A percentile compares a stretch with the other conserved stretches of the same genome.
These are phyloP conservation scores for Cordilura impudica DNA, from an alignment of 2,888 invertebrate genomes.

Conservation along the genomic window DNA sequence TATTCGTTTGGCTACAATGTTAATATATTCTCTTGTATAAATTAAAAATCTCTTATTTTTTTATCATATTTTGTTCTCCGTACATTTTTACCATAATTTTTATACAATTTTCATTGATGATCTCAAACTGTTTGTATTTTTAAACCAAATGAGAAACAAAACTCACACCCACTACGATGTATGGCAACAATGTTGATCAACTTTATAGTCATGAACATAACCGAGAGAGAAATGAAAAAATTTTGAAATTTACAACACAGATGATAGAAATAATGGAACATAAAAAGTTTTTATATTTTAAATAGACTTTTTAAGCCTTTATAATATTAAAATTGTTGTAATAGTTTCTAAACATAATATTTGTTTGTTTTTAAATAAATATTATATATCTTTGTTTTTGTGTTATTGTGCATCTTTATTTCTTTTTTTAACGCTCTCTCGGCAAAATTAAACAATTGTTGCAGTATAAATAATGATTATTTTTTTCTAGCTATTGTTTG, in stretches of 20 bases:
- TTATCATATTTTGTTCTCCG: background rate
- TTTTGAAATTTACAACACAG: background rate
- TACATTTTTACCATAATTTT: too few relatives aligned
- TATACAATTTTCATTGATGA: too few relatives aligned
- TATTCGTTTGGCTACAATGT: too few relatives aligned
- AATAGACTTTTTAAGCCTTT: background rate
- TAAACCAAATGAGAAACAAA: constrained; percentile 36
- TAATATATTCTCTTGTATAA: too few relatives aligned
- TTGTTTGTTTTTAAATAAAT: background rate
- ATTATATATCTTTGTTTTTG: background rate
- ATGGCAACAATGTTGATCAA: constrained; percentile 46
- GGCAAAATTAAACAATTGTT: background rate
- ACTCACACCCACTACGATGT: constrained; percentile 30
- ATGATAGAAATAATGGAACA: background rate
- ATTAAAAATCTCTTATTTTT: too few relatives aligned
- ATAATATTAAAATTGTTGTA: background rate
- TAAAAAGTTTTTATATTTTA: too few relatives aligned
- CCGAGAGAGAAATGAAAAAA: background rate
- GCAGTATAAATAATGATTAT: constrained; percentile 20
- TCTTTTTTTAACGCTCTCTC: background rate
- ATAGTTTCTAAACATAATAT: background rate
- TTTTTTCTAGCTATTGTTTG: background rate
- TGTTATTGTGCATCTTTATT: background rate
- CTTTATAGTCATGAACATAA: constrained; percentile 3
- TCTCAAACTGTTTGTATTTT: background rate